Evolutionary conservation across 2,113 vertebrate species (phyloP), one percentile per base, ranked within the genome.

Genomic region (Neogale vison): DNA sequence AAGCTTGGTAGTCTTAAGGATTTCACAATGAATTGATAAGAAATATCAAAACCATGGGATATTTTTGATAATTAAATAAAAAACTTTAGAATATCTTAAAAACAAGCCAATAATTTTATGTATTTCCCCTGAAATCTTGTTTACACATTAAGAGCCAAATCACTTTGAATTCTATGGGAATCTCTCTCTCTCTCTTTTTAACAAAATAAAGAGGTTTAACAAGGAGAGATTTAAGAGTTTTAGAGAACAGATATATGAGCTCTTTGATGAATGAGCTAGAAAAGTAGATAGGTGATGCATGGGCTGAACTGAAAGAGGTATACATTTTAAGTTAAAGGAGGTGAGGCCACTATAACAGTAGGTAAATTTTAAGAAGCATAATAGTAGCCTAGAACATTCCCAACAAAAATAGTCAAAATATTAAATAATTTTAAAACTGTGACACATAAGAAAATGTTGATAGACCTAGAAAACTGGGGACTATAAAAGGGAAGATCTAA

Each of bases 311-410:
- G 74, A 83, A 50, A 85, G 45, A 87, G 18, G 7, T 45, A 59
- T 79, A 21, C 63, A 90, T 93, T 95, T 84, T 39, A 95, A 74
- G 31, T 67, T 82, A 94, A 90, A 80, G 42, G 47, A 86, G 14
- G 18, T 82, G 31, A 86, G 1, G 24, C 69, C 13, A 20, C 23
- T 61, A 77, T 36, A 57, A 15, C 4, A 76, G 23, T 59, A 87
- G 52, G 7, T 71, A 88, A 3, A 95, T 31, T 95, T 71, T 86
- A 47, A 55, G 63, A 72, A 67, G 29, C 94, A 55, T 65, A 77
- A 45, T 45, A 86, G 26, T 45, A 77, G 20, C 47, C 26, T 50
- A 63, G 18, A 87, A 71, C 0, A 59, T 59, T 67, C 59, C 3
- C 67, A 83, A 42, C 34, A 67, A 84, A 88, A 88, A 80, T 17